Evolutionary conservation across 2,797 vertebrate genomes (phyloP).

Genomic region (Pangasius djambal): DNA sequence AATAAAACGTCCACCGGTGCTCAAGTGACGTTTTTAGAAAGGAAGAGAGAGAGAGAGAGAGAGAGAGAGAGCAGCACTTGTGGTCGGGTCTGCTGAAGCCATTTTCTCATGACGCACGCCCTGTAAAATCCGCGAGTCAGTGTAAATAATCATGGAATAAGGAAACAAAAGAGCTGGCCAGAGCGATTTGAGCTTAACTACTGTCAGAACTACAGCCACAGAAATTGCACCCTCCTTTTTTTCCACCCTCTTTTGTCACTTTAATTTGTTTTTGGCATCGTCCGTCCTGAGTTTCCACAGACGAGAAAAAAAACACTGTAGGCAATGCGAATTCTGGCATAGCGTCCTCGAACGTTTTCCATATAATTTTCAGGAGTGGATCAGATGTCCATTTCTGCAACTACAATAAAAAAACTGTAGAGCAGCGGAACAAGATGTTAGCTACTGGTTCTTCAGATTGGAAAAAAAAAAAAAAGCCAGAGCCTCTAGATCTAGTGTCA

Average conservation of each 20-base stretch:
- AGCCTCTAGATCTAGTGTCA: background rate
- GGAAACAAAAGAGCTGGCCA: constrained; percentile 74
- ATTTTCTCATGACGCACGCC: constrained; percentile 76
- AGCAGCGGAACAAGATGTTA: constrained; percentile 30
- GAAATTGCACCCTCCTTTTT: constrained; percentile 65
- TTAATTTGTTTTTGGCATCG: constrained; percentile 75
- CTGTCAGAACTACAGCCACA: constrained; percentile 73
- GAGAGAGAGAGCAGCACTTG: constrained; percentile 55
- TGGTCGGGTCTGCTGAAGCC: constrained; percentile 72
- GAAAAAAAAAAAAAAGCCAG: background rate
- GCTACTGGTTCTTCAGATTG: constrained; percentile 17
- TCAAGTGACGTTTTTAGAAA: constrained; percentile 16
- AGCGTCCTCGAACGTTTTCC: constrained; percentile 69
- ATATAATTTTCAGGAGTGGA: constrained; percentile 67
- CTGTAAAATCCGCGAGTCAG: constrained; percentile 67
- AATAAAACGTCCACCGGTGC: constrained; percentile 26
- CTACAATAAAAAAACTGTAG: constrained; percentile 64
- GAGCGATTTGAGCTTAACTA: constrained; percentile 69
- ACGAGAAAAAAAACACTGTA: constrained; percentile 64
- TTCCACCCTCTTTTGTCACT: constrained; percentile 69
- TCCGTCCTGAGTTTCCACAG: constrained; percentile 72
- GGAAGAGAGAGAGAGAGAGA: constrained; percentile 26
- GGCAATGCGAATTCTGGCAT: constrained; percentile 70
- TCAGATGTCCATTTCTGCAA: constrained; percentile 65
- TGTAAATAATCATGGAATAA: constrained; percentile 72